Evolutionary conservation across 37 sponge, comb jelly and placozoan genomes (phyloP).

Genomic region (Eunapius fragilis): DNA sequence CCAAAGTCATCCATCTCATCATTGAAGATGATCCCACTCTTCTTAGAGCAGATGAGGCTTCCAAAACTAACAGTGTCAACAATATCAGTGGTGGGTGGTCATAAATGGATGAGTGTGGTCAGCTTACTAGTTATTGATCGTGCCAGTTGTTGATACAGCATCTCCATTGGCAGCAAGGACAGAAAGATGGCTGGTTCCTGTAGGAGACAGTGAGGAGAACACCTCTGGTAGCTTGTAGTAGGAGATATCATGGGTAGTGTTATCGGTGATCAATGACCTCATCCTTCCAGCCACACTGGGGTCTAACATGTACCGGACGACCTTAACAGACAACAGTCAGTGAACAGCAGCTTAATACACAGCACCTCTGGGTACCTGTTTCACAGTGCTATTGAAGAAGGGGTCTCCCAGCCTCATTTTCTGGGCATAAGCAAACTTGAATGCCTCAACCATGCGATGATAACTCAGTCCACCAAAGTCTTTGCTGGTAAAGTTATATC

Average conservation of each 20-base stretch:
- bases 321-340: slow-evolving; percentile 27
- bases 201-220: not conserved
- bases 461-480: slow-evolving; percentile 57
- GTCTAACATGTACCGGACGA: slow-evolving; percentile 68
- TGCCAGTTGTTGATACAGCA: slow-evolving; percentile 86
- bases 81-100: too few species aligned
- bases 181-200: slow-evolving; percentile 83
- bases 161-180: slow-evolving; percentile 84
- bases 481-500: slow-evolving; percentile 33
- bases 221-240: slow-evolving; percentile 54
- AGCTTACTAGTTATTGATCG: slow-evolving; percentile 76
- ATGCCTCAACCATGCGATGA: slow-evolving; percentile 87
- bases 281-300: slow-evolving; percentile 27
- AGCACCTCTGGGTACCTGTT: not conserved
- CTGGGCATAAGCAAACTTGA: slow-evolving; percentile 86
- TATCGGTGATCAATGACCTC: slow-evolving; percentile 47
- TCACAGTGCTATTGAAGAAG: slow-evolving; percentile 55
- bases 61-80: slow-evolving; percentile 66
- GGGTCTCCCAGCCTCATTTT: slow-evolving; percentile 83
- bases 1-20: slow-evolving; percentile 92
- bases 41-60: slow-evolving; percentile 50
- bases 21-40: slow-evolving; percentile 83
- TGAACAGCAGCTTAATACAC: not conserved
- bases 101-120: not conserved
- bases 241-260: slow-evolving; percentile 52